phyloP scores from a whole-genome alignment of 2,113 vertebrate species.

The Ctenomys sociabilis region DNA sequence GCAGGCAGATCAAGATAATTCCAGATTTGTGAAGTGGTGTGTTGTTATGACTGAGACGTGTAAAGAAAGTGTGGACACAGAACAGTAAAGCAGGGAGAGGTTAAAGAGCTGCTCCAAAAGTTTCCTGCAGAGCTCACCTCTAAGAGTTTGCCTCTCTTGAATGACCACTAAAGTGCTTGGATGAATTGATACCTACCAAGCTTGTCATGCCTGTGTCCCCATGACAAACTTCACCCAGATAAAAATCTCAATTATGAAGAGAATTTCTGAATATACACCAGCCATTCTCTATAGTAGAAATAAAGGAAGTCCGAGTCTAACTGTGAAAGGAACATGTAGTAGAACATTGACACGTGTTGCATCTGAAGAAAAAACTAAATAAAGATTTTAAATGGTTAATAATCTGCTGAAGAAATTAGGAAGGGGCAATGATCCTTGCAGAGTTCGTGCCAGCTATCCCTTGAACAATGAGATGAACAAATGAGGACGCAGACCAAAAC shows the following conservation, averaged over 20 bases:
- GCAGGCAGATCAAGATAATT: conserved; percentile 97
- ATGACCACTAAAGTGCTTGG: conserved; percentile 98
- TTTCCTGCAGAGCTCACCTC: conserved; percentile 94
- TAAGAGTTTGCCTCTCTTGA: conserved; percentile 97
- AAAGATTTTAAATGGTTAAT: conserved; percentile 94
- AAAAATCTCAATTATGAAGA: conserved; percentile 94
- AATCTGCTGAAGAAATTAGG: conserved; percentile 92
- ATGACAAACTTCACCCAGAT: conserved; percentile 95
- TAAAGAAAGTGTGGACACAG: conserved; percentile 97
- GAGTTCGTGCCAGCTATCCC: conserved; percentile 94
- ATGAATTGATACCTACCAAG: conserved; percentile 94
- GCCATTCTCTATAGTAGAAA: conserved; percentile 93
- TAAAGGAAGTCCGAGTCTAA: conserved; percentile 93
- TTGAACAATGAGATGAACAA: conserved; percentile 94
- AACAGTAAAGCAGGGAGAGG: conserved; percentile 98
- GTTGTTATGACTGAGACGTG: conserved; percentile 97
- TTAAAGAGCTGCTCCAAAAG: conserved; percentile 99
- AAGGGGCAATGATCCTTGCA: conserved; percentile 92
- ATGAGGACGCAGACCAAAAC: conserved; percentile 90
- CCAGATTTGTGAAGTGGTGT: conserved; percentile 98
- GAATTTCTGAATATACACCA: conserved; percentile 92
- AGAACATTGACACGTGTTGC: conserved; percentile 92
- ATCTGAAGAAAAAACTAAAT: conserved; percentile 95
- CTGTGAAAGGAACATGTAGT: conserved; percentile 94
- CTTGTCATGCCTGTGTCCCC: conserved; percentile 92